These are phyloP conservation scores for Tetraneura akinire DNA, from an alignment of 1,140 invertebrate species.

Conservation along the genomic window DNA sequence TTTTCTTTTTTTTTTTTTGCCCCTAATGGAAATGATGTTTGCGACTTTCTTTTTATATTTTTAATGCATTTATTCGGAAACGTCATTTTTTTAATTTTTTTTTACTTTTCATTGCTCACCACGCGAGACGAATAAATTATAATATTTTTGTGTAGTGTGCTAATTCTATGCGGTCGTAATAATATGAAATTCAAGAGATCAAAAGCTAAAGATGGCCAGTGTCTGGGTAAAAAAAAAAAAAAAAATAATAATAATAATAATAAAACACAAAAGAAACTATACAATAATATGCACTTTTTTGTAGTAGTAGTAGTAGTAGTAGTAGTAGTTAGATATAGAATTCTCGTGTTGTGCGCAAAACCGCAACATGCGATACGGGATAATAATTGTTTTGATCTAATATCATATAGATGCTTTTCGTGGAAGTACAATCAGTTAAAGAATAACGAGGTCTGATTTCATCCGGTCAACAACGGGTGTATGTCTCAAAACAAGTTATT, in stretches of 20 bases:
- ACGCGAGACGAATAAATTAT: no score
- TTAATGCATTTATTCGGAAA: no score
- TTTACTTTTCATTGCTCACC: no score
- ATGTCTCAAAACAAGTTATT: slow-evolving; percentile 3
- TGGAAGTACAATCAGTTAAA: not conserved
- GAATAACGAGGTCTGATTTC: slow-evolving; percentile 18
- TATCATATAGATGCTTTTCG: not conserved
- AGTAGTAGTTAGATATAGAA: not conserved
- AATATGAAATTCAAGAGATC: not conserved
- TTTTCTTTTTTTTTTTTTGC: no score
- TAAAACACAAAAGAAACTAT: slow-evolving; percentile 16
- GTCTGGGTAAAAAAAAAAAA: not conserved
- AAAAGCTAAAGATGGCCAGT: not conserved
- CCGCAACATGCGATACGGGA: slow-evolving; percentile 41
- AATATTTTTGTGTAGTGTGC: no score
- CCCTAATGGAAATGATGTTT: no score
- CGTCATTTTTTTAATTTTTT: no score
- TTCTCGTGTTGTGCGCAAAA: not conserved
- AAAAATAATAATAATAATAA: no score
- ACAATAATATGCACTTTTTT: no score
- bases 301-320: no score
- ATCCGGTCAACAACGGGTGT: not conserved
- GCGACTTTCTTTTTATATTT: no score
- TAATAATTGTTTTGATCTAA: slow-evolving; percentile 23
- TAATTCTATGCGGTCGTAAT: no score